These are phyloP conservation scores for Netelia virgata DNA, from an alignment of 2,888 invertebrate species.

Conservation along the genomic window DNA sequence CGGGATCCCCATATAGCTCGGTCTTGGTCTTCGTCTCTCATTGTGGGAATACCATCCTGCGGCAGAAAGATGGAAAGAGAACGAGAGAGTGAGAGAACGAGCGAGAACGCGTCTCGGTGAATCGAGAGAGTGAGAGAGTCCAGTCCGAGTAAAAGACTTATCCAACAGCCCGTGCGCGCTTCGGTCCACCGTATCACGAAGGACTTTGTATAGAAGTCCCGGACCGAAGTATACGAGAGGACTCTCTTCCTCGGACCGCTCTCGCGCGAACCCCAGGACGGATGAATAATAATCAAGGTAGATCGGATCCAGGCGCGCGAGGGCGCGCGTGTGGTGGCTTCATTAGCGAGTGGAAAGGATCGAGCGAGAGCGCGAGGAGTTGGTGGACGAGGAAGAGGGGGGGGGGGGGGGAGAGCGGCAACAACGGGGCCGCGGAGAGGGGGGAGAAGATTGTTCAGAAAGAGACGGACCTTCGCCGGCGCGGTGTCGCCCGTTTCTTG, in stretches of 20 bases:
- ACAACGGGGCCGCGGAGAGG: slow-evolving; percentile 13
- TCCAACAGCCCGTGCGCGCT: slow-evolving; percentile 11
- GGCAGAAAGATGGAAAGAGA: slow-evolving; percentile 32
- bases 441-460: slow-evolving; percentile 1
- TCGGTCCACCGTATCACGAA: slow-evolving; percentile 56
- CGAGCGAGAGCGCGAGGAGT: slow-evolving; percentile 14
- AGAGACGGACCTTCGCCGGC: slow-evolving; percentile 31
- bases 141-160: slow-evolving; percentile 33
- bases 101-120: slow-evolving; percentile 31
- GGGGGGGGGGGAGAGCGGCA: background rate
- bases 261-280: slow-evolving; percentile 66
- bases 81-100: background rate
- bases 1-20: slow-evolving; percentile 69
- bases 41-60: slow-evolving; percentile 61
- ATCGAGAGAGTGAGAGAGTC: slow-evolving; percentile 36
- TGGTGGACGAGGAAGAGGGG: background rate
- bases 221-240: slow-evolving; percentile 46
- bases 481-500: slow-evolving; percentile 44
- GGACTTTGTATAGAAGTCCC: slow-evolving; percentile 57
- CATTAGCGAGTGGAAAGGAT: slow-evolving; percentile 69
- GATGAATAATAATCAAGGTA: slow-evolving; percentile 79
- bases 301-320: slow-evolving; percentile 72
- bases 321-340: slow-evolving; percentile 70
- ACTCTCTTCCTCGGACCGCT: slow-evolving; percentile 49
- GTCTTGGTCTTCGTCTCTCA: slow-evolving; percentile 42